Conservation (phyloP, 2,888 invertebrate genomes). For the Bellardia bayeri region DNA sequence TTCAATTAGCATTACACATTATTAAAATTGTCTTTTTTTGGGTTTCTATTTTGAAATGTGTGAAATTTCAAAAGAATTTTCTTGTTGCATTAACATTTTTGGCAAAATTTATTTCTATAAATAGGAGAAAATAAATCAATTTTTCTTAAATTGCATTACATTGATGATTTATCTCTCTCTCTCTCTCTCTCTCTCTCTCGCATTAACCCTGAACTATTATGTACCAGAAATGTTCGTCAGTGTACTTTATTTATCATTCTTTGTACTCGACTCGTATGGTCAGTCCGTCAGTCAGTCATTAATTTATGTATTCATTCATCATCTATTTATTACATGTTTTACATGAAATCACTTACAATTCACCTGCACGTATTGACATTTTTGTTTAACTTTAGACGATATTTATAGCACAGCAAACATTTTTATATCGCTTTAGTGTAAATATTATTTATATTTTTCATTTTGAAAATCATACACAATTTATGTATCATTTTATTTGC, state of each 20-base stretch:
- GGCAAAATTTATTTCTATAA: slow-evolving; percentile 24
- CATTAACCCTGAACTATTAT: slow-evolving; percentile 26
- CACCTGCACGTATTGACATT: neutral
- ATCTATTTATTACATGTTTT: slow-evolving; percentile 1
- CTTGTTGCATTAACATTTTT: slow-evolving; percentile 14
- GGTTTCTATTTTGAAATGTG: neutral
- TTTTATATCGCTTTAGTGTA: neutral
- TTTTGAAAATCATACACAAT: neutral
- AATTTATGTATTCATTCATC: neutral
- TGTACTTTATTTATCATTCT: neutral
- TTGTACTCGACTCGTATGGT: neutral
- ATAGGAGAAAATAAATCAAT: slow-evolving; percentile 8
- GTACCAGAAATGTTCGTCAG: slow-evolving; percentile 7
- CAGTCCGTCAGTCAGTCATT: neutral
- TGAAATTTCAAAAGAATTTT: slow-evolving; percentile 1
- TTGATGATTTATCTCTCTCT: neutral
- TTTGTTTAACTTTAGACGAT: neutral
- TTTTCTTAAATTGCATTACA: slow-evolving; percentile 9
- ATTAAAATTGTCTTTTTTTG: neutral
- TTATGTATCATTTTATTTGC: neutral
- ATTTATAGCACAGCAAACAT: slow-evolving; percentile 14
- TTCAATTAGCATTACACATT: too few species aligned
- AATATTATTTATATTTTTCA: neutral
- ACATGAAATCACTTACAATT: neutral
- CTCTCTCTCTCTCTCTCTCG: neutral